Base-by-base conservation (phyloP, 1,140 invertebrate species). In the Caenorhabditis latens region DNA sequence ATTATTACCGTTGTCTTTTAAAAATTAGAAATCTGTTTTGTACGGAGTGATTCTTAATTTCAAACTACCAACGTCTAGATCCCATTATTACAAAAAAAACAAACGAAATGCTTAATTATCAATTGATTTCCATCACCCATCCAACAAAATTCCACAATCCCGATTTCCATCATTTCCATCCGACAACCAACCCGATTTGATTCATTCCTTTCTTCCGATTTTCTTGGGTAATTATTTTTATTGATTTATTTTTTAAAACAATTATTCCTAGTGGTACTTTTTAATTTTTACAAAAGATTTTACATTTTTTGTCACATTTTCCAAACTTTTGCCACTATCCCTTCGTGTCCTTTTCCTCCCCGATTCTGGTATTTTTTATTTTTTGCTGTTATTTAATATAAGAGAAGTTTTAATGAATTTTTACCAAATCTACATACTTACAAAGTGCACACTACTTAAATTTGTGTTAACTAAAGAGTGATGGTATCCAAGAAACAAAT, bases 101-200 rank as follows among this genome's bases (percentile, higher is more conserved):
- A 79, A 79, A 79, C 46, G 53, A 79, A 79, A 50, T 79, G 71
- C 71, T 79, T 79, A 79, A 79, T 79, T 79, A 53, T 79, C 16
- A 2, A 13, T 40, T 67, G 24, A 67, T 53, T 53, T 53, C 50
- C 50, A 53, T 53, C 50, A 53, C 50, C 50, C 13, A 53, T 53
- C 16, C 50, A 53, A 16, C 16, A 16, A 43, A 32, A 32, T 32
- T 32, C 32, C 32, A 13, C 7, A 13, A 67, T 67, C 40, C 63
- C 63, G 24, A 67, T 53, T 53, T 53, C 50, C 50, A 53, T 53
- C 50, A 53, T 53, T 16, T 16, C 50, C 13, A 53, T 53, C 16
- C 50, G 16, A 16, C 16, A 16, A 43, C 50, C 58, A 63, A 21
- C 21, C 83, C 83, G 46, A 84, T 84, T 58, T 21, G 43, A 14